Evolutionary conservation across 2,113 vertebrate genomes (phyloP).

Genomic region (Prunella fulvescens): DNA sequence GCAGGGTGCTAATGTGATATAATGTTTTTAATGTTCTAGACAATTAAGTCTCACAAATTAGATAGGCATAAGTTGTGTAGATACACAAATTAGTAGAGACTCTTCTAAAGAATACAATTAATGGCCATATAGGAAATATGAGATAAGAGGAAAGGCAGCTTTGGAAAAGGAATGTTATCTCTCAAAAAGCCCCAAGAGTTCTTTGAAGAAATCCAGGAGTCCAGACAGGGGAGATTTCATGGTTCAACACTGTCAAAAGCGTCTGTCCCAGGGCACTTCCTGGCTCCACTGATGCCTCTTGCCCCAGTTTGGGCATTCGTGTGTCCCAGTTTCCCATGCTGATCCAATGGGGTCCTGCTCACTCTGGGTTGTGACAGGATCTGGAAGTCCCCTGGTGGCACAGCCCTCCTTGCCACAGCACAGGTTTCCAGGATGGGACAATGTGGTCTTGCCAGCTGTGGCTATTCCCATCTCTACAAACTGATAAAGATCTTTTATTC

Average conservation of each 20-base stretch:
- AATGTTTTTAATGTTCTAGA: background rate
- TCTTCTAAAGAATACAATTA: background rate
- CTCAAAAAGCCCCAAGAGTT: background rate
- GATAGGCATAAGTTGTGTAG: background rate
- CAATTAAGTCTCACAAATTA: background rate
- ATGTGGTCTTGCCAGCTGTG: background rate
- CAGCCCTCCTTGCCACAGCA: background rate
- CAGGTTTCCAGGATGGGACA: background rate
- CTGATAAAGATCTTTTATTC: background rate
- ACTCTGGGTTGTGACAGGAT: background rate
- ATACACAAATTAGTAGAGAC: background rate
- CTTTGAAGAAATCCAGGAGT: background rate
- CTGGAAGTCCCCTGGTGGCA: background rate
- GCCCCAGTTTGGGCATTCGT: background rate
- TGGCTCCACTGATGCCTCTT: background rate
- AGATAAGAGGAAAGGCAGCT: background rate
- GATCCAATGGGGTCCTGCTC: background rate
- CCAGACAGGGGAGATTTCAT: background rate
- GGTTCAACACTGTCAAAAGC: background rate
- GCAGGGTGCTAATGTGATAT: background rate
- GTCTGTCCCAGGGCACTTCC: background rate
- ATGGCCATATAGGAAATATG: background rate
- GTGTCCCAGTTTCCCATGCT: background rate
- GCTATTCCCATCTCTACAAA: background rate
- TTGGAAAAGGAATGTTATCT: background rate